phyloP scores from a whole-genome alignment of 2,797 vertebrate genomes.

The Catostomus latipinnis region DNA sequence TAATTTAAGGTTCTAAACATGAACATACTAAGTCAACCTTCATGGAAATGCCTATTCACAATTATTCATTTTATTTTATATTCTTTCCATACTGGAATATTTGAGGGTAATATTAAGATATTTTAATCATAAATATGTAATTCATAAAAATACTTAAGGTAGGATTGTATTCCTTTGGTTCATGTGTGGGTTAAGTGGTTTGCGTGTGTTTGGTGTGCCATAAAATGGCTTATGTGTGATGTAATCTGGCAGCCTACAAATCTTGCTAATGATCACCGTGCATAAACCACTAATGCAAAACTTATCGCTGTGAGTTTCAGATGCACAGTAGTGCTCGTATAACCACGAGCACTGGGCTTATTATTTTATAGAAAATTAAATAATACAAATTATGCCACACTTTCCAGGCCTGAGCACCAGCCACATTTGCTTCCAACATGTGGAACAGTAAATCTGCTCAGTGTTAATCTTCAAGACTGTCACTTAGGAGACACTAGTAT shows the following conservation, averaged over 20 bases:
- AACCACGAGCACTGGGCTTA: constrained; percentile 18
- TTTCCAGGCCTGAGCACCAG: constrained; percentile 14
- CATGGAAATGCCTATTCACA: background rate
- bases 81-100: constrained; percentile 10
- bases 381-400: constrained; percentile 21
- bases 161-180: background rate
- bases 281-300: constrained; percentile 28
- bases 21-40: background rate
- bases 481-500: background rate
- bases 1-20: background rate
- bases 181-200: constrained; percentile 26
- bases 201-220: constrained; percentile 21
- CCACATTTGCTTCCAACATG: constrained; percentile 16
- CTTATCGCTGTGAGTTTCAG: constrained; percentile 11
- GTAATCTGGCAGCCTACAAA: constrained; percentile 30
- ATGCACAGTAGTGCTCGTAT: background rate
- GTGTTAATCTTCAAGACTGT: constrained; percentile 15
- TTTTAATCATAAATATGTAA: constrained; percentile 15
- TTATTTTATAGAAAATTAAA: constrained; percentile 30
- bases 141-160: background rate
- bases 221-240: constrained; percentile 29
- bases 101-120: background rate
- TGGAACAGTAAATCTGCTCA: constrained; percentile 19
- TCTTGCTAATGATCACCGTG: constrained; percentile 32
- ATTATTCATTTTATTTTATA: background rate